Percentiles rank a stretch among this genome's conserved stretches.
Conservation (phyloP, 2,888 invertebrate genomes). For the Cynaeus angustus region DNA sequence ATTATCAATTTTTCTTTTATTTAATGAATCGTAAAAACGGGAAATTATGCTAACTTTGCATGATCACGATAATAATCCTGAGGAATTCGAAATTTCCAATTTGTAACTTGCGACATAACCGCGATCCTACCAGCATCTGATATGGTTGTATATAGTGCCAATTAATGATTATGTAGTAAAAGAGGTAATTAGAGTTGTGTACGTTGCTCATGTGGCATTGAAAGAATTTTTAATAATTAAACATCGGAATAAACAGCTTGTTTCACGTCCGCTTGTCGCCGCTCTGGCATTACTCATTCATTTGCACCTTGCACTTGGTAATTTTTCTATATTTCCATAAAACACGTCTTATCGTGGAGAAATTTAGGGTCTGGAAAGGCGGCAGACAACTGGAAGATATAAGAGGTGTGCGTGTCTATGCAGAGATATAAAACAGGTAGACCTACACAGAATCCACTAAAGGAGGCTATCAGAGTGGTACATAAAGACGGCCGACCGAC, state of each 20-base stretch:
- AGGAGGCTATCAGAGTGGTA: slow-evolving; percentile 66
- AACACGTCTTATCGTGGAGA: slow-evolving; percentile 22
- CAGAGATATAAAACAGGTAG: slow-evolving; percentile 66
- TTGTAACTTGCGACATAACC: slow-evolving; percentile 33
- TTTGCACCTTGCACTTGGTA: slow-evolving; percentile 43
- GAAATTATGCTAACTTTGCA: not conserved
- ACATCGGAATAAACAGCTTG: slow-evolving; percentile 45
- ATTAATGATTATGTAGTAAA: slow-evolving; percentile 44
- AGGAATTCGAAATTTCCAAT: slow-evolving; percentile 39
- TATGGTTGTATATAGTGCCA: slow-evolving; percentile 29
- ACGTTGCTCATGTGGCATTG: slow-evolving; percentile 46
- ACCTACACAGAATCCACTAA: slow-evolving; percentile 66
- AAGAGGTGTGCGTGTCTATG: slow-evolving; percentile 66
- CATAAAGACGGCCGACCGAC: slow-evolving; percentile 66
- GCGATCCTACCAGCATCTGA: slow-evolving; percentile 42
- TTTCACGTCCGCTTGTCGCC: slow-evolving; percentile 41
- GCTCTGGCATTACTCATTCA: slow-evolving; percentile 40
- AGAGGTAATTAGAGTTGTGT: slow-evolving; percentile 45
- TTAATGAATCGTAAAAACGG: slow-evolving; percentile 10
- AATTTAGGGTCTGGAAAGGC: slow-evolving; percentile 27
- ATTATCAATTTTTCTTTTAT: not conserved
- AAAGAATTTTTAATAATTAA: slow-evolving; percentile 48
- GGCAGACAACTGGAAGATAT: slow-evolving; percentile 16
- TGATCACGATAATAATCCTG: slow-evolving; percentile 10
- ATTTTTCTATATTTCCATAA: not conserved